A percentile compares a stretch with the other conserved stretches of the same genome.
Evolutionary conservation across 2,888 invertebrate genomes (phyloP).

Genomic region (Chloromyia formosa): DNA sequence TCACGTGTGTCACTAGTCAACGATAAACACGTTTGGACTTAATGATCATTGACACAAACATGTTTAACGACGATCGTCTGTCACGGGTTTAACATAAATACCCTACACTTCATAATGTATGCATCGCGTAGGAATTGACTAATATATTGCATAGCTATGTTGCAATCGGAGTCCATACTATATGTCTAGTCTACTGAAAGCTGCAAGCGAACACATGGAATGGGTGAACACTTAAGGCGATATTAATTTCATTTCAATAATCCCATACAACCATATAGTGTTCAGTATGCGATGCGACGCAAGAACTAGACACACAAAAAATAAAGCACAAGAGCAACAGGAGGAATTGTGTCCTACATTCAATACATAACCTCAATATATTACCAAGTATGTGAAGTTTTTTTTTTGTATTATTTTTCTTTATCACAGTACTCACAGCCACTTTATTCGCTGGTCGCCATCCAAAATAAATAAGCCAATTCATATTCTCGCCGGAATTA

Average conservation of each 20-base stretch:
- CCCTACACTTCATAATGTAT: too few relatives aligned
- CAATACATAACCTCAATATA: neutral
- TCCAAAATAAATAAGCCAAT: neutral
- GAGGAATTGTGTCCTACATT: neutral
- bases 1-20: too few relatives aligned
- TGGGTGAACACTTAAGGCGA: neutral
- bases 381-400: neutral
- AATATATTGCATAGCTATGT: too few relatives aligned
- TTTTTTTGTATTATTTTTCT: neutral
- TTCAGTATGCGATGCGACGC: neutral
- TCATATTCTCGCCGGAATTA: neutral
- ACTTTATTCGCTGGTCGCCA: too few relatives aligned
- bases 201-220: too few relatives aligned
- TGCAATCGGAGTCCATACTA: too few relatives aligned
- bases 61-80: too few relatives aligned
- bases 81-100: too few relatives aligned
- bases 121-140: too few relatives aligned
- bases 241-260: slow-evolving; percentile 9
- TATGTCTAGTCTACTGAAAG: too few relatives aligned
- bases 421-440: neutral
- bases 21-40: too few relatives aligned
- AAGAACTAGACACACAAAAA: slow-evolving; percentile 13
- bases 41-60: too few relatives aligned
- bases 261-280: neutral
- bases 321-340: slow-evolving; percentile 16